Evolutionary conservation across 2,888 invertebrate genomes (phyloP).

Genomic region (Mactromeris polynyma): DNA sequence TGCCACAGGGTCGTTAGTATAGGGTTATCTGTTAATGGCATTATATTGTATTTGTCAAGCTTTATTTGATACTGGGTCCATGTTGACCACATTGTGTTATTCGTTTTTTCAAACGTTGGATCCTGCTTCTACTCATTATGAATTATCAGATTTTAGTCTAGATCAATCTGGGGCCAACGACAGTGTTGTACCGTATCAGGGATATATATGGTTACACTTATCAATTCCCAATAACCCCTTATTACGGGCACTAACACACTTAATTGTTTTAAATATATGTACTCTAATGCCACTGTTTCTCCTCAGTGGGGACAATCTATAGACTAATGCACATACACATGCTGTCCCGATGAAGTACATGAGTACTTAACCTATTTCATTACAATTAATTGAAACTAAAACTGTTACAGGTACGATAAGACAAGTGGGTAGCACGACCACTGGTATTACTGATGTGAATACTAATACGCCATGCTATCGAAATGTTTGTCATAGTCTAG

Average conservation of each 20-base stretch:
- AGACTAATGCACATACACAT: too few species aligned
- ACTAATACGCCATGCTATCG: background rate
- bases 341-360: too few species aligned
- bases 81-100: conserved; percentile 24
- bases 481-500: conserved; percentile 29
- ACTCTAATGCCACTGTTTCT: too few species aligned
- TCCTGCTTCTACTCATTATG: background rate
- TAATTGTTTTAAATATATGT: too few species aligned
- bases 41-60: background rate
- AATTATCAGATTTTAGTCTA: conserved; percentile 29
- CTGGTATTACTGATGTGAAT: too few species aligned
- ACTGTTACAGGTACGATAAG: too few species aligned
- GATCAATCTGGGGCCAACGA: conserved; percentile 22
- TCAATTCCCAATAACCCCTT: too few species aligned
- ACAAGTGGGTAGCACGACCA: too few species aligned
- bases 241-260: too few species aligned
- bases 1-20: conserved; percentile 23
- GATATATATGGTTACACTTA: conserved; percentile 30
- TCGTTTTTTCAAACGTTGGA: conserved; percentile 1
- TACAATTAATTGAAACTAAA: too few species aligned
- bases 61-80: conserved; percentile 28
- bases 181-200: conserved; percentile 27
- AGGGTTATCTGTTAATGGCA: conserved; percentile 8
- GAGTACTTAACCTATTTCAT: too few species aligned
- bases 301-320: too few species aligned